A percentile compares a stretch with the other conserved stretches of the same genome.
phyloP scores from a whole-genome alignment of 2,113 vertebrate genomes.

The Mus pahari region DNA sequence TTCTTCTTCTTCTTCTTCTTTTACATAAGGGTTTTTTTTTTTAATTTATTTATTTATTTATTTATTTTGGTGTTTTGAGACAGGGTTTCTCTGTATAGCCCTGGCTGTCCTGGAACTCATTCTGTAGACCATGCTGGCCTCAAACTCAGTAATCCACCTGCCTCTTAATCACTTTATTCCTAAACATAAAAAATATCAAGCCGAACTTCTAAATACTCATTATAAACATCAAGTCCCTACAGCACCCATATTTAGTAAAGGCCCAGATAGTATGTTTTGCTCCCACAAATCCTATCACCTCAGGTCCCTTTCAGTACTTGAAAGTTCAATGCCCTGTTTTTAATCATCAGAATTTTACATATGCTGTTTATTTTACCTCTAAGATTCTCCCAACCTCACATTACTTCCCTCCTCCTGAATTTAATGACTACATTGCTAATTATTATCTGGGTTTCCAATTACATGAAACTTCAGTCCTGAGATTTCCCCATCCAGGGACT shows the following conservation, averaged over 20 bases:
- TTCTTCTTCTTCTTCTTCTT: too few relatives aligned
- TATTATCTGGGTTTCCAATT: conserved; percentile 11
- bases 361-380: neutral
- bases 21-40: too few relatives aligned
- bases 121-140: too few relatives aligned
- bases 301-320: neutral
- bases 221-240: neutral
- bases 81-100: too few relatives aligned
- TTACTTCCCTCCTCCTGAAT: neutral
- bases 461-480: neutral
- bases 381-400: neutral
- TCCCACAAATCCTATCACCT: neutral
- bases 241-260: neutral
- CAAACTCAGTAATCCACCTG: too few relatives aligned
- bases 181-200: neutral
- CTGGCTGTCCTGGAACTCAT: too few relatives aligned
- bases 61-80: too few relatives aligned
- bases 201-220: conserved; percentile 18
- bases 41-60: too few relatives aligned
- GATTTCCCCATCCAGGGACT: neutral
- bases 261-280: neutral
- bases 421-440: neutral
- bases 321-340: neutral
- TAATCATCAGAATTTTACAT: neutral
- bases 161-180: conserved; percentile 18